Percentiles rank a stretch among this genome's conserved stretches.
phyloP scores from a whole-genome alignment of 1,140 invertebrate genomes.

The Centruroides sculpturatus region DNA sequence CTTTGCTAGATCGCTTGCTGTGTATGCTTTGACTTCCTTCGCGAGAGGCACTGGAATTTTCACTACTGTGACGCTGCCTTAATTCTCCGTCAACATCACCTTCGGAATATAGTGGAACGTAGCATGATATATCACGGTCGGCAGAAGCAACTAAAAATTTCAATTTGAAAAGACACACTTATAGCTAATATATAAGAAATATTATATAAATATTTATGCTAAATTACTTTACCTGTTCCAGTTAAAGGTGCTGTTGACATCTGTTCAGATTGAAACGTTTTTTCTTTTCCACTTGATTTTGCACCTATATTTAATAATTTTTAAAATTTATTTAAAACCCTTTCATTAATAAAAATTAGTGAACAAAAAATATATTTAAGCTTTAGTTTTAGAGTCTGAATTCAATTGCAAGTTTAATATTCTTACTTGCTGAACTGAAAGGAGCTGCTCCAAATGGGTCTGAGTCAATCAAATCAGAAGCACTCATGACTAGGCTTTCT shows the following conservation, averaged over 20 bases:
- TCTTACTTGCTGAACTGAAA: conserved; percentile 37
- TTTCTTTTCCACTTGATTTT: too few species aligned
- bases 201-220: too few species aligned
- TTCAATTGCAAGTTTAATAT: neutral
- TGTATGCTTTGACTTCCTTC: conserved; percentile 17
- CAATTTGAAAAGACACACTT: too few species aligned
- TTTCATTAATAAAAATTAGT: too few species aligned
- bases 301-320: too few species aligned
- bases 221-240: too few species aligned
- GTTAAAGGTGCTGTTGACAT: too few species aligned
- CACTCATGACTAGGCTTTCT: conserved; percentile 57
- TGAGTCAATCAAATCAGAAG: conserved; percentile 41
- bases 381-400: neutral
- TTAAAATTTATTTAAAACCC: too few species aligned
- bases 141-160: neutral
- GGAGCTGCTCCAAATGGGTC: conserved; percentile 69
- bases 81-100: conserved; percentile 7
- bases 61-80: conserved; percentile 16
- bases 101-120: conserved; percentile 12
- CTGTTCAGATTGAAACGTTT: too few species aligned
- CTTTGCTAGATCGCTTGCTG: conserved; percentile 15
- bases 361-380: too few species aligned
- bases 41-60: conserved; percentile 19
- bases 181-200: too few species aligned
- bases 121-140: conserved; percentile 13